phyloP scores from a whole-genome alignment of 2,888 invertebrate genomes.

The Volucella inflata region DNA sequence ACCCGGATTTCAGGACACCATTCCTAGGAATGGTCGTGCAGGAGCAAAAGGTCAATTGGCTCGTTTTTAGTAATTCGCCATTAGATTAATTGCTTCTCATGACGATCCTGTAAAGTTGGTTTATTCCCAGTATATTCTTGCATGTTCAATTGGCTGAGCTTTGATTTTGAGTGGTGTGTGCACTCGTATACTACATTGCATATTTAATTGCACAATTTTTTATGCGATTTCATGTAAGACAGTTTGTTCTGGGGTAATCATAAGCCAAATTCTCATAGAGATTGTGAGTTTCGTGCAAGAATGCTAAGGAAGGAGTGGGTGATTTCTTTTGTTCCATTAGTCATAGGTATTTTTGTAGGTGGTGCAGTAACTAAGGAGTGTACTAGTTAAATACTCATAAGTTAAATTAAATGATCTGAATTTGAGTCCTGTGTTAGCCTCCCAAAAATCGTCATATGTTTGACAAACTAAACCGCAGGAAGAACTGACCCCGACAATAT shows the following conservation, averaged over 20 bases:
- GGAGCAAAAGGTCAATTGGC: conserved; percentile 64
- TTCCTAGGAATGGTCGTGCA: conserved; percentile 47
- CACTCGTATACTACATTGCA: background rate
- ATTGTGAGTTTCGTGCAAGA: conserved; percentile 15
- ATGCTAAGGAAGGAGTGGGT: background rate
- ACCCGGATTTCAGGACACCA: conserved; percentile 40
- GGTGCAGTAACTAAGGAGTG: no score
- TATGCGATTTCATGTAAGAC: background rate
- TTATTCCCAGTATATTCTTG: conserved; percentile 31
- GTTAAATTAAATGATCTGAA: no score
- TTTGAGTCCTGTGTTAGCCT: no score
- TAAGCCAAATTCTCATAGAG: background rate
- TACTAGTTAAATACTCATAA: no score
- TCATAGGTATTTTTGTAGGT: background rate
- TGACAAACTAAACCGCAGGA: no score
- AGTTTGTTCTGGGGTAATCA: conserved; percentile 12
- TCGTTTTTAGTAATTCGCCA: conserved; percentile 66
- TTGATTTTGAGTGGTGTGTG: conserved; percentile 36
- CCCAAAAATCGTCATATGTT: no score
- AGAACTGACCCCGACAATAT: no score
- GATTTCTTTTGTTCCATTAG: conserved; percentile 16
- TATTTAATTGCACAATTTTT: conserved; percentile 36
- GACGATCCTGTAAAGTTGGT: conserved; percentile 46
- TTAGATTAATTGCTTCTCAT: conserved; percentile 64
- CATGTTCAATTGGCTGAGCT: conserved; percentile 40